Conservation (phyloP, 2,888 invertebrate species). For the Periphyllus acericola region DNA sequence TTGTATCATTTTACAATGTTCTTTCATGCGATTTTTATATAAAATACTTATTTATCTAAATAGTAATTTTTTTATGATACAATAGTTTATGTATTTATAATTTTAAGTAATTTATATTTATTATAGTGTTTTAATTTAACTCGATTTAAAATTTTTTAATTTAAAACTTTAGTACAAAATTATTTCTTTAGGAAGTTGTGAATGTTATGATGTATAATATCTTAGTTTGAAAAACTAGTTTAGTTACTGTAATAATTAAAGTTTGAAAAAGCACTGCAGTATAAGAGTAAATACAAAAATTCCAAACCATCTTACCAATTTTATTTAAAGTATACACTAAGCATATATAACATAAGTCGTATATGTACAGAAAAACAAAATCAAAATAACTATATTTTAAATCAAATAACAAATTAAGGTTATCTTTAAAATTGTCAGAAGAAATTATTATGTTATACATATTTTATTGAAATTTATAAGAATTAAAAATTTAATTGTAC, state of each 20-base stretch:
- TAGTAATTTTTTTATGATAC: neutral
- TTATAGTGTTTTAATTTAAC: neutral
- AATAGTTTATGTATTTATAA: neutral
- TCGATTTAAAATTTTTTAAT: neutral
- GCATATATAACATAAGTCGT: too few species aligned
- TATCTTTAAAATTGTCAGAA: too few species aligned
- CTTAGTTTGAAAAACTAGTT: neutral
- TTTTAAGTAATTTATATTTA: neutral
- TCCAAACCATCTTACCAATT: neutral
- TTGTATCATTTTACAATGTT: too few species aligned
- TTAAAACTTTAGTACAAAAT: neutral
- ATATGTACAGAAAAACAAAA: too few species aligned
- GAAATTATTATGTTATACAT: too few species aligned
- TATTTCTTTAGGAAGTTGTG: neutral
- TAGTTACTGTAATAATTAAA: neutral
- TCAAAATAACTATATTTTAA: too few species aligned
- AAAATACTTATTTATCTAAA: too few species aligned
- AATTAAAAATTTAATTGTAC: too few species aligned
- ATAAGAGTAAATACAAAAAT: neutral
- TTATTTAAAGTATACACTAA: neutral
- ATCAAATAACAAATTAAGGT: too few species aligned
- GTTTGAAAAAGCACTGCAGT: neutral
- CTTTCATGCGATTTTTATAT: too few species aligned
- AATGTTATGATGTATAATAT: neutral
- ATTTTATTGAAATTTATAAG: too few species aligned